Evolutionary conservation across 35 echinoderm and acorn worm genomes (phyloP).

Genomic region (Anneissia japonica): DNA sequence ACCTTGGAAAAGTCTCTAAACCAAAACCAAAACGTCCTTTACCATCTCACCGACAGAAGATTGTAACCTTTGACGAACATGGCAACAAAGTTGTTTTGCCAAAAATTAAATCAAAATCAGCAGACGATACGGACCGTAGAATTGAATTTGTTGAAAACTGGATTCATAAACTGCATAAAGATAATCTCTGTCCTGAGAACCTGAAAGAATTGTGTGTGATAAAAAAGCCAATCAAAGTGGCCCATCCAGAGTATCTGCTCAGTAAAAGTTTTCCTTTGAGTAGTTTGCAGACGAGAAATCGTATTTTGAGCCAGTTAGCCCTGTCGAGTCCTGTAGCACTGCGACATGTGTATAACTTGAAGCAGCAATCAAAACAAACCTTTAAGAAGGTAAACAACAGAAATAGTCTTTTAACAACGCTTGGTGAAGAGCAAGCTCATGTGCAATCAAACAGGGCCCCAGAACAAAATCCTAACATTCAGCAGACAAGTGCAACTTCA

Average conservation of each 20-base stretch:
- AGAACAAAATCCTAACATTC: not conserved
- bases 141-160: not conserved
- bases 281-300: not conserved
- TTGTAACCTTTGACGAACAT: not conserved
- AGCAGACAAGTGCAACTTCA: not conserved
- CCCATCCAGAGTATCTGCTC: too few relatives aligned
- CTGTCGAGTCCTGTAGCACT: not conserved
- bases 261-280: not conserved
- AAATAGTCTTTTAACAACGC: not conserved
- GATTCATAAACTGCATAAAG: not conserved
- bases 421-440: not conserved
- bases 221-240: not conserved
- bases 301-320: not conserved
- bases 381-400: not conserved
- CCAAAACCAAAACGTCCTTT: not conserved
- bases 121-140: not conserved
- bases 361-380: not conserved
- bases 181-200: too few relatives aligned
- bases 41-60: not conserved
- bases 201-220: not conserved
- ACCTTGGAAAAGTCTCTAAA: not conserved
- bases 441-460: not conserved
- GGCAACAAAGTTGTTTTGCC: not conserved
- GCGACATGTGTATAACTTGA: not conserved
- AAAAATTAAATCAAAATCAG: not conserved